A percentile compares a stretch with the other conserved stretches of the same genome.
Evolutionary conservation across 2,113 vertebrate genomes (phyloP).

Genomic region (Rutilus rutilus): DNA sequence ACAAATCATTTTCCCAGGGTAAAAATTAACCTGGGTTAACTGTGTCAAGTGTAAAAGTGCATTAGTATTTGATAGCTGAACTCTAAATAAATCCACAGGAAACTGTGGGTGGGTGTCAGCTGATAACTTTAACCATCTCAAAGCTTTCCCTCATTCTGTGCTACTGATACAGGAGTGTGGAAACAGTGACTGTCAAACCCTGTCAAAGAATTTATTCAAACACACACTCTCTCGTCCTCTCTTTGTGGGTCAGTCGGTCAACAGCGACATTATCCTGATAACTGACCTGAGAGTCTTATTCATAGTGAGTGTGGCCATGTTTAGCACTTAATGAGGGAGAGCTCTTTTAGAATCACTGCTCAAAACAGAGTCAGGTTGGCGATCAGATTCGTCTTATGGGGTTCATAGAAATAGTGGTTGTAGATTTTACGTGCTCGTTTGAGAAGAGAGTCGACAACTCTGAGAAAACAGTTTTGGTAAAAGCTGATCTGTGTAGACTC

Average conservation of each 20-base stretch:
- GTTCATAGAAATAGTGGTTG: neutral
- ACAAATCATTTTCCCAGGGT: neutral
- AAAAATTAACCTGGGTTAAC: neutral
- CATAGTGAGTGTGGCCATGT: constrained; percentile 47
- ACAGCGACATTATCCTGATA: constrained; percentile 15
- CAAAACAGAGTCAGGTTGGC: neutral
- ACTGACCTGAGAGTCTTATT: constrained; percentile 42
- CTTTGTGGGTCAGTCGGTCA: constrained; percentile 9
- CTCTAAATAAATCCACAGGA: constrained; percentile 21
- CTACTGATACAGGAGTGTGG: neutral
- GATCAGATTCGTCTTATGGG: neutral
- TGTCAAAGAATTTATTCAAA: neutral
- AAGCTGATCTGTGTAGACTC: neutral
- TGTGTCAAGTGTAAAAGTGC: constrained; percentile 15
- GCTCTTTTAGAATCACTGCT: constrained; percentile 15
- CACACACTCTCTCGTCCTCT: neutral
- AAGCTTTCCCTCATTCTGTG: neutral
- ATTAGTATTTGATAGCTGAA: constrained; percentile 24
- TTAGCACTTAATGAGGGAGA: constrained; percentile 32
- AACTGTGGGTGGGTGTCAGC: neutral
- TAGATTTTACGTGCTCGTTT: neutral
- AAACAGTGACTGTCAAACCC: neutral
- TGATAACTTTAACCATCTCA: constrained; percentile 1
- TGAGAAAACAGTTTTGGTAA: neutral
- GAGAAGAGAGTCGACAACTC: neutral